Evolutionary conservation across 1,140 invertebrate species (phyloP), one percentile per base, ranked within the genome.

Genomic region (Matsumurasca onukii): DNA sequence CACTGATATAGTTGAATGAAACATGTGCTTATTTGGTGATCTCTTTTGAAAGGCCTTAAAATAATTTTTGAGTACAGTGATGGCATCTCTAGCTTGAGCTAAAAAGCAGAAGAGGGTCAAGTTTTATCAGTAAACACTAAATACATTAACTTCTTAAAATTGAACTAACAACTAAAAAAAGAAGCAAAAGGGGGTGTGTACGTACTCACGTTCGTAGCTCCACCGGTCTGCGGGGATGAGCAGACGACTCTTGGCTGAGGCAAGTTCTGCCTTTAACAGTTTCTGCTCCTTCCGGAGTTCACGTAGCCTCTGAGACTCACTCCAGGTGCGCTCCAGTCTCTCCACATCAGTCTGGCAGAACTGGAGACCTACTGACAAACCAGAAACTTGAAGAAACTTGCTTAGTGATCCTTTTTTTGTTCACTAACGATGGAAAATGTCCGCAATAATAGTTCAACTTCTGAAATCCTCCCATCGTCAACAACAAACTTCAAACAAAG

Each of bases 141-240:
- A n/a, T n/a, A n/a, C n/a, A n/a, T n/a, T n/a, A n/a, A n/a, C n/a
- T n/a, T n/a, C 5, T 12, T 52, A 25, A 59, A 27, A 59, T 27
- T 27, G 30, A 59, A 59, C 15, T 12, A 22, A 59, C 12, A 59
- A 25, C 2, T 25, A 59, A 59, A 27, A 25, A n/a, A n/a, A n/a
- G n/a, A n/a, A n/a, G n/a, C 5, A 25, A 59, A 59, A 59, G 25
- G 5, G 12, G 12, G 25, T 25, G 55, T 27, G 25, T 63, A 67
- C 67, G 69, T 70, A 76, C 83, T 84, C 78, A 86, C 85, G 82
- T 75, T 86, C 84, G 77, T 83, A 86, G 72, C 80, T 85, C 86
- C 86, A 87, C 64, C 82, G 80, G 30, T 76, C 75, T 48, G 81
- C 76, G 49, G 85, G 82, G 71, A 86, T 79, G 76, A 84, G 82